Evolutionary conservation across 37 sponge, comb jelly and placozoan genomes (phyloP), one percentile per base, ranked within the genome.

Genomic region (Eunapius fragilis): DNA sequence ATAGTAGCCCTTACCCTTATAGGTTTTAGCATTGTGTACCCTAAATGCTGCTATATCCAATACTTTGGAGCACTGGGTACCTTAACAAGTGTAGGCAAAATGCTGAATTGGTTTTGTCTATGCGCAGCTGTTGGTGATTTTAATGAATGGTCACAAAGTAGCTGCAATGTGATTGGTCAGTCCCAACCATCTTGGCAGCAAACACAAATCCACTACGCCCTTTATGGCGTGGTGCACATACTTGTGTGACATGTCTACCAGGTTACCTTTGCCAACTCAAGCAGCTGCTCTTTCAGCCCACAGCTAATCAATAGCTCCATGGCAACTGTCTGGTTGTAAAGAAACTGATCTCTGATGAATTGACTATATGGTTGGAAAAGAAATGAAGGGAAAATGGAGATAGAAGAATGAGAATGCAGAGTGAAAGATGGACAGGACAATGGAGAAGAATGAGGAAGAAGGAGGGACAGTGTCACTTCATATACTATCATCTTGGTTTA

Each of bases 181-280:
- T 41, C 41, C 6, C n/a, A n/a, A n/a, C n/a, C n/a, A n/a, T n/a
- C n/a, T n/a, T n/a, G n/a, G n/a, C n/a, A n/a, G 41, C 41, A 6
- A 6, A 41, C 41, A 41, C 41, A 73, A 2, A 73, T 19, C 0
- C 17, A 19, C 30, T 25, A 73, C 74, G 25, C 28, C 30, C 12
- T 58, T 67, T 2, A 79, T 25, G 6, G 22, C 5, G 7, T 79
- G n/a, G 67, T 35, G 47, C 80, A 32, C 13, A 47, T 27, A 27
- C n/a, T 11, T 78, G n/a, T 27, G 28, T 47, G 28, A 35, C 47
- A 71, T 33, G 32, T 71, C 38, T 22, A 45, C n/a, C 45, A 45
- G 12, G 67, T 31, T 25, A 93, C 93, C 76, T 90, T 90, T 33
- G 91, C 94, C 68, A 90, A 45, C 19, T 90, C 91, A 80, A 94